Percentiles rank a stretch among this genome's conserved stretches.
These are phyloP conservation scores for Neolamprologus falcicula DNA, from an alignment of 2,113 vertebrate genomes.

Conservation along the genomic window DNA sequence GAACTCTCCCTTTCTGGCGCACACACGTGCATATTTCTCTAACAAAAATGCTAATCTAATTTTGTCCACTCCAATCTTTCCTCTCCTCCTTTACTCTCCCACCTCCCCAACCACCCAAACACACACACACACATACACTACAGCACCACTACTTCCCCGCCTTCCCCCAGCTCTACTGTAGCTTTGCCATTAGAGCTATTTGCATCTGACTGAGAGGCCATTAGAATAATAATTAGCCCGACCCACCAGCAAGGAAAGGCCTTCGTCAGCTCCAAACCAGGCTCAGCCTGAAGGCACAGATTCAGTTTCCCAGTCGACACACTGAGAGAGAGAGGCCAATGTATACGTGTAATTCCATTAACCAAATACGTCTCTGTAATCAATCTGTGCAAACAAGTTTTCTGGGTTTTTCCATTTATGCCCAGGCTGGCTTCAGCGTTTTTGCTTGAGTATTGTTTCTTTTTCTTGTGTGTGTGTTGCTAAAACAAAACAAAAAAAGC, in stretches of 20 bases:
- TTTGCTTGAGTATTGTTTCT: not conserved
- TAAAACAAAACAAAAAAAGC: not conserved
- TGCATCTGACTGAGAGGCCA: slow-evolving; percentile 76
- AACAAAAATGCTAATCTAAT: slow-evolving; percentile 62
- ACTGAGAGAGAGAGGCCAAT: not conserved
- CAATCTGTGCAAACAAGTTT: slow-evolving; percentile 35
- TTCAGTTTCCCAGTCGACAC: not conserved
- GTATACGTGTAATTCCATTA: slow-evolving; percentile 43
- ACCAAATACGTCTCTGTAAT: slow-evolving; percentile 22
- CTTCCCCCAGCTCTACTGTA: slow-evolving; percentile 21
- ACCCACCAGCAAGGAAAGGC: slow-evolving; percentile 65
- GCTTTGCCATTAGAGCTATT: slow-evolving; percentile 73
- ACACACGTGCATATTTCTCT: slow-evolving; percentile 39
- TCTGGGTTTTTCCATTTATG: slow-evolving; percentile 15
- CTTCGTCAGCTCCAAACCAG: slow-evolving; percentile 49
- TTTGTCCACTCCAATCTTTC: slow-evolving; percentile 49
- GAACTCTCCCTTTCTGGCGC: not conserved
- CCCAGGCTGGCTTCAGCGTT: not conserved
- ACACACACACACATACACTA: not conserved
- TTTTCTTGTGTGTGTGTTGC: not conserved
- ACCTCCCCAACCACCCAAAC: not conserved
- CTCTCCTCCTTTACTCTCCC: not conserved
- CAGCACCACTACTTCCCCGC: not conserved
- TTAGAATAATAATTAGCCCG: slow-evolving; percentile 79
- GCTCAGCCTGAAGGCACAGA: slow-evolving; percentile 26